phyloP scores from a whole-genome alignment of 2,888 invertebrate genomes.

The Euproctis similis region DNA sequence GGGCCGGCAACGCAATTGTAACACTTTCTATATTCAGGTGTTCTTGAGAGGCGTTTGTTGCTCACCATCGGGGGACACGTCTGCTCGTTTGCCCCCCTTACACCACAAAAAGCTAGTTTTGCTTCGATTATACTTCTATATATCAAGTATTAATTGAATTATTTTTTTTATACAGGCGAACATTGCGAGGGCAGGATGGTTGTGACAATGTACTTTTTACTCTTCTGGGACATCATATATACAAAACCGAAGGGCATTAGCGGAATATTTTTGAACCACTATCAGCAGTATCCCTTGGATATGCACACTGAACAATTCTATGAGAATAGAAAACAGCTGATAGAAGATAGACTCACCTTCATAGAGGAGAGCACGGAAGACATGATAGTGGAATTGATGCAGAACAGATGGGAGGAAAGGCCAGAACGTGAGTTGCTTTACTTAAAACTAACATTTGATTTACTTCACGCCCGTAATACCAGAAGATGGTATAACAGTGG shows the following conservation, averaged over 20 bases:
- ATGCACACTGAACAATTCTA: constrained; percentile 81
- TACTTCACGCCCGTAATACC: no score
- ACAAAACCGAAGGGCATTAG: constrained; percentile 54
- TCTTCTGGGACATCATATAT: constrained; percentile 88
- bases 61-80: no score
- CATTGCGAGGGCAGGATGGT: constrained; percentile 84
- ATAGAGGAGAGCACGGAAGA: constrained; percentile 41
- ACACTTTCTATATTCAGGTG: no score
- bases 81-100: no score
- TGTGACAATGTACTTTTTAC: constrained; percentile 76
- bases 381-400: constrained; percentile 57
- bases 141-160: no score
- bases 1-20: no score
- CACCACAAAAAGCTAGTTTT: no score
- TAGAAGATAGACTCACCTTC: constrained; percentile 54
- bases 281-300: constrained; percentile 84
- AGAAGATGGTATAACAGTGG: no score
- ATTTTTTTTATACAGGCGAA: constrained; percentile 60
- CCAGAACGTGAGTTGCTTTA: constrained; percentile 58
- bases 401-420: constrained; percentile 58
- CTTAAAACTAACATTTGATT: no score
- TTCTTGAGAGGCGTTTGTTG: no score
- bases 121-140: no score
- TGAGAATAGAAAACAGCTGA: constrained; percentile 71
- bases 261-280: constrained; percentile 79